Percentiles rank a stretch among this genome's conserved stretches.
These are phyloP conservation scores for Mimachlamys varia DNA, from an alignment of 2,888 invertebrate genomes.

Conservation along the genomic window DNA sequence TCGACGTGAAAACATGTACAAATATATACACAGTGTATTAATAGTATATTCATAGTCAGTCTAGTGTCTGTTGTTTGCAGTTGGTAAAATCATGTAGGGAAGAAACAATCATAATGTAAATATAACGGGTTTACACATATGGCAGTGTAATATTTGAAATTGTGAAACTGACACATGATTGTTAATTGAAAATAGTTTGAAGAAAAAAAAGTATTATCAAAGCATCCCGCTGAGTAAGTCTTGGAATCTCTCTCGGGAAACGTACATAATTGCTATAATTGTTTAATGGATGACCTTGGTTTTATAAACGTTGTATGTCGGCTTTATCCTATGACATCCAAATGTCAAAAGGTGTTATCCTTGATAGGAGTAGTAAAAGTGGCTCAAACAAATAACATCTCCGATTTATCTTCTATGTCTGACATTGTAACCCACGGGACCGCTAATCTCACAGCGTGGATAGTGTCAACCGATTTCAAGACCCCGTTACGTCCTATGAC, in stretches of 20 bases:
- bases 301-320: background rate
- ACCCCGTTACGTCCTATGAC: background rate
- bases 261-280: background rate
- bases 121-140: no score
- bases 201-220: background rate
- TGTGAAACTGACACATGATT: no score
- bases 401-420: background rate
- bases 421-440: background rate
- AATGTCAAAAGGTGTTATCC: background rate
- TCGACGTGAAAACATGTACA: no score
- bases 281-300: background rate
- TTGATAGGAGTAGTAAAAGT: background rate
- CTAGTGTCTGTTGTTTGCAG: no score
- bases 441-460: background rate
- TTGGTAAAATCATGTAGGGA: no score
- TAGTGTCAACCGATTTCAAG: background rate
- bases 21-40: no score
- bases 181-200: background rate
- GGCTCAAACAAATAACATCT: background rate
- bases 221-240: background rate
- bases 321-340: background rate
- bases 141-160: no score
- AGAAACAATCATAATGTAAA: no score
- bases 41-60: no score
- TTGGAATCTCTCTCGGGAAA: background rate